These are phyloP conservation scores for Babylonia areolata DNA, from an alignment of 1,140 invertebrate genomes.

Conservation along the genomic window DNA sequence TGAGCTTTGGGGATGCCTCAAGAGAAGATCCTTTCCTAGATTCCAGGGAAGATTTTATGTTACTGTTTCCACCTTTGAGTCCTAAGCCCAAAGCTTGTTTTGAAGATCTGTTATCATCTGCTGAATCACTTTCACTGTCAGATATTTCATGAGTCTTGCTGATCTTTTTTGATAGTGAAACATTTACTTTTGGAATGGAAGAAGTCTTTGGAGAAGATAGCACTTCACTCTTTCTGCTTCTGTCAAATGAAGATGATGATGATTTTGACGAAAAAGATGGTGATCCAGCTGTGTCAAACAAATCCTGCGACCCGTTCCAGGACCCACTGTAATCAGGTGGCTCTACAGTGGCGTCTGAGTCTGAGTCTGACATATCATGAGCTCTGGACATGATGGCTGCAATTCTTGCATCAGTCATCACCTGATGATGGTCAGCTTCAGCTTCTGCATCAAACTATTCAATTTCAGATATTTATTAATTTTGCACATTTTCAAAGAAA, in stretches of 20 bases:
- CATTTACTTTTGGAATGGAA: background rate
- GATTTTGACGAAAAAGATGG: background rate
- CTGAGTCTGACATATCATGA: conserved; percentile 24
- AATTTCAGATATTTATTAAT: background rate
- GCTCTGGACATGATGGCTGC: background rate
- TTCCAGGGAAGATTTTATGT: background rate
- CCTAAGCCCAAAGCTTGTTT: background rate
- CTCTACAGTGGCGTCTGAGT: conserved; percentile 42
- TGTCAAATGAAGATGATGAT: background rate
- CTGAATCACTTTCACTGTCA: conserved; percentile 12
- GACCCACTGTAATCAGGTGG: background rate
- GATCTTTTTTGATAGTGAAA: background rate
- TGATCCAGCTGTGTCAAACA: conserved; percentile 17
- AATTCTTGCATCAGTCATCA: background rate
- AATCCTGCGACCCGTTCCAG: conserved; percentile 32
- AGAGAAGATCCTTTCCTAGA: background rate
- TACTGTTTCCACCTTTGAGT: background rate
- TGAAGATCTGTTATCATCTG: background rate
- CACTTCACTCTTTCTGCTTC: background rate
- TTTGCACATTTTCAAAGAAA: background rate
- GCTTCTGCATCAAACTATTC: conserved; percentile 8
- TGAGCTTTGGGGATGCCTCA: background rate
- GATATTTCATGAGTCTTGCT: conserved; percentile 19
- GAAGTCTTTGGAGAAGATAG: background rate
- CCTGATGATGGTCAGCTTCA: background rate